Base-by-base conservation (phyloP, 2,888 invertebrate genomes). In the Gasteruption jaculator region DNA sequence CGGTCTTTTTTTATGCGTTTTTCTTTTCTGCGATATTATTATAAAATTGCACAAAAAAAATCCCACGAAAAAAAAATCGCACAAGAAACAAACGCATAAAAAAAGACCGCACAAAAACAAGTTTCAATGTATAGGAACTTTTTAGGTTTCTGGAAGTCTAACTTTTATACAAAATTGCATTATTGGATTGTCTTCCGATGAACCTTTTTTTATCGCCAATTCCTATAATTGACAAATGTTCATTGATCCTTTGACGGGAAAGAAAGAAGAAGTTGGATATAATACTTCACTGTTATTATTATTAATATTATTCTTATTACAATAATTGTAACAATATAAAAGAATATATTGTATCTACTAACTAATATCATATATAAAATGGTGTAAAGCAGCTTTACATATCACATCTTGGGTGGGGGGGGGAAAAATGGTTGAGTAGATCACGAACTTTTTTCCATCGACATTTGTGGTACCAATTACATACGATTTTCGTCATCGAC, bases 361-460 rank as follows among this genome's bases (percentile, higher is more conserved):
- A 58, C 53, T 61, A 58, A 54, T 58, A 57, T n/a, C n/a, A n/a
- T n/a, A 55, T 61, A 63, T 58, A 63, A 67, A 62, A 60, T 60
- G 49, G 60, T 60, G 58, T 68, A 68, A 66, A 68, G 57, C 58
- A 68, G 60, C 65, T 69, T 68, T 69, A 70, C 65, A 68, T 69
- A 70, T 70, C 69, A 69, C 69, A 68, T 68, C 62, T 65, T 63
- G 58, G 57, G 60, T 55, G 60, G 59, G 58, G n/a, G n/a, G n/a
- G n/a, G n/a, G n/a, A n/a, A n/a, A n/a, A n/a, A n/a, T n/a, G n/a
- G n/a, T n/a, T n/a, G n/a, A n/a, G 50, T 63, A 58, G 50, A 50
- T 56, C 55, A 53, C 50, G 53, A 55, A 52, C 43, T 48, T 48
- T 39, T 42, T 45, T 42, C 30, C 31, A 48, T 42, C 45, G 30